Evolutionary conservation across 1,140 invertebrate genomes (phyloP), one percentile per base, ranked within the genome.

Genomic region (Elymnias hypermnestra): DNA sequence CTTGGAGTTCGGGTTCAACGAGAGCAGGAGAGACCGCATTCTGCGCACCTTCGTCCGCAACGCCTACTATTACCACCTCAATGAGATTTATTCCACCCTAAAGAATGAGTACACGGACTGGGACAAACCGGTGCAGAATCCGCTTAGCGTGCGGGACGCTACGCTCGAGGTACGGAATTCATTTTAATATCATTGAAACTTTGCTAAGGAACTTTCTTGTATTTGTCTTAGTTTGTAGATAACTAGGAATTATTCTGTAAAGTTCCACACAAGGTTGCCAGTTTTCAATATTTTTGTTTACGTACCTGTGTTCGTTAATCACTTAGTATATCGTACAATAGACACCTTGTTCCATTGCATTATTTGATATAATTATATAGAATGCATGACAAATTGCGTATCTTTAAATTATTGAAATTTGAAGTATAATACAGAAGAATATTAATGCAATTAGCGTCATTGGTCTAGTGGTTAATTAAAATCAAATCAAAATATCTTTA

Each of bases 21-120:
- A 95, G 76, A 93, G 92, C 42, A 89, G 94, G 45, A 88, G 94
- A 36, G 94, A 96, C 81, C 88, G 94, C 29, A 94, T 96, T 56
- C 87, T 96, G 57, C 89, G 95, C 44, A 97, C 94, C 7, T 95
- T 94, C 83, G 94, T 96, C 29, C 89, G 94, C 23, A 97, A 97
- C 77, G 92, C 93, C 25, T 97, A 95, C 79, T 92, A 93, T 61
- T 96, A 93, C 81, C 94, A 96, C 86, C 88, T 95, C 41, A 95
- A 96, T 82, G 95, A 96, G 83, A 96, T 95, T 63, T 96, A 94
- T 86, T 95, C 94, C 10, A 94, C 95, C 17, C 87, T 97, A 37
- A 94, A 95, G 81, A 97, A 97, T 75, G 95, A 97, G 74, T 97
- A 97, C 83, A 97, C 95, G 29, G 95, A 97, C 74, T 97, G 95